Base-by-base conservation (phyloP, 92 coral and sea anemone species). In the Porites rus region DNA sequence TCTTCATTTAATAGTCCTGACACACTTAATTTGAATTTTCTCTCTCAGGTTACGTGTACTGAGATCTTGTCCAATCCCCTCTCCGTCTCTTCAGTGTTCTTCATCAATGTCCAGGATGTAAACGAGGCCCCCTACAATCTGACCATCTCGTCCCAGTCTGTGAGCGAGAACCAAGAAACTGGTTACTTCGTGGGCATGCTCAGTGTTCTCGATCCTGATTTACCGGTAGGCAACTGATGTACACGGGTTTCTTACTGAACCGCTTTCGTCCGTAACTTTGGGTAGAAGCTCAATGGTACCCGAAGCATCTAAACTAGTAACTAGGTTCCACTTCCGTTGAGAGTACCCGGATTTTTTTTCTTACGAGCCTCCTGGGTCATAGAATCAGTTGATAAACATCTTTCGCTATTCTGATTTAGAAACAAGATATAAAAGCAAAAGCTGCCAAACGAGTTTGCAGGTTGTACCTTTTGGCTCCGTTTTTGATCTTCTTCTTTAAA, bases 111-210 rank as follows among this genome's bases (percentile, higher is more conserved):
- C 51, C 61, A 81, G 76, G 98, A 96, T 76, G 92, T 96, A 24
- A 96, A 96, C 89, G 99, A 96, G 69, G 84, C 96, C 6, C 99
- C 99, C 0, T 96, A 80, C 67, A 93, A 96, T 77, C 83, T 96
- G 46, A 84, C 80, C 25, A 87, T 96, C 56, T 79, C 88, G 50
- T 89, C 89, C 63, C 83, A 79, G 17, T 81, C 78, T 10, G 81
- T 90, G 74, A 61, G 78, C 28, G 95, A 94, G 71, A 95, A 96
- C 62, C 91, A 85, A 69, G 67, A n/a, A 8, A 78, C 80, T 10
- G 91, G 90, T 16, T 83, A 74, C 68, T 17, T 77, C 19, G 98
- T 96, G 59, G 98, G 99, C 24, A 65, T 54, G 64, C 62, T 96
- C 28, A 81, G 80, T 58, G 98, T 90, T 75, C 83, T 28, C 17